Conservation (phyloP, 2,113 vertebrate species). For the Pholis gunnellus region DNA sequence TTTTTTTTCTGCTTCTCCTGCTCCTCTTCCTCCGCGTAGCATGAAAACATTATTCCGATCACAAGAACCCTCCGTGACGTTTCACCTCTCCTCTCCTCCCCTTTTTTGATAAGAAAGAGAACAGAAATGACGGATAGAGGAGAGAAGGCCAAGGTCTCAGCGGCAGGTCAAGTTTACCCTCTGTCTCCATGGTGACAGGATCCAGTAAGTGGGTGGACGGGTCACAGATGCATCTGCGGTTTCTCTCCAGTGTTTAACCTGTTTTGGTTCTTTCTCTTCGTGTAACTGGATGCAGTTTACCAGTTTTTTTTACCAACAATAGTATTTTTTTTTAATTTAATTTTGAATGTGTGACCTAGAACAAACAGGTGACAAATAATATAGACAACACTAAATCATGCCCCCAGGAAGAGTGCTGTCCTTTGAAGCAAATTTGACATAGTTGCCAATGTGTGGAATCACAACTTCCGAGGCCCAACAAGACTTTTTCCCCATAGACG, state of each 20-base stretch:
- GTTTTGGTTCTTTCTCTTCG: background rate
- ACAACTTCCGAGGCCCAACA: no score
- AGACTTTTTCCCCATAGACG: no score
- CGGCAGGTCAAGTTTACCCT: slow-evolving; percentile 32
- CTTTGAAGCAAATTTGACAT: no score
- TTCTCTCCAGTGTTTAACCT: background rate
- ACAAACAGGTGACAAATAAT: no score
- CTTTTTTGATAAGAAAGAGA: background rate
- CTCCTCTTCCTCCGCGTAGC: slow-evolving; percentile 8
- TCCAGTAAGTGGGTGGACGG: background rate
- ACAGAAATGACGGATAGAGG: background rate
- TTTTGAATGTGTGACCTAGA: background rate
- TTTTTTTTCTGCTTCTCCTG: background rate
- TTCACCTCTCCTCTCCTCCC: slow-evolving; percentile 5
- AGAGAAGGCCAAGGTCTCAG: background rate
- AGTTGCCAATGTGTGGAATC: no score
- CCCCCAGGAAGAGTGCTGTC: background rate
- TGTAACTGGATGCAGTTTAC: background rate
- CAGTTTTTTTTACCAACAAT: no score
- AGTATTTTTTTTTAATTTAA: background rate
- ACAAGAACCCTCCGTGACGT: slow-evolving; percentile 80
- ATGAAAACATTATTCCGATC: slow-evolving; percentile 63
- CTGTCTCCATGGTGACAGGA: slow-evolving; percentile 26
- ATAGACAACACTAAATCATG: background rate
- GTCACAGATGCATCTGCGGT: background rate